Conservation (phyloP, 2,113 vertebrate genomes). For the Sigmodon hispidus region DNA sequence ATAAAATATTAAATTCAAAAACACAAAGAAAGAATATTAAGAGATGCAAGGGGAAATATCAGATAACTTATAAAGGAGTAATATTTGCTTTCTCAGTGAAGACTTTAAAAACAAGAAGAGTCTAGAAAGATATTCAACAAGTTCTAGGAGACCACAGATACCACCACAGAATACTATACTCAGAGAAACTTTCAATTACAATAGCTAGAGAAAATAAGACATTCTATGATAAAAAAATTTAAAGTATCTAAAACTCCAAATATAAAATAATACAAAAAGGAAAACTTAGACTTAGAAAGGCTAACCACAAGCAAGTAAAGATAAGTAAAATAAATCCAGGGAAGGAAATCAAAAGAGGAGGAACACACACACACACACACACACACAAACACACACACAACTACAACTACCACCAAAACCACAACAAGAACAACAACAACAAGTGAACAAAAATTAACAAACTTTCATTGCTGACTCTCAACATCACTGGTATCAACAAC, state of each 20-base stretch:
- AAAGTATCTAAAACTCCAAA: neutral
- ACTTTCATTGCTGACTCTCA: neutral
- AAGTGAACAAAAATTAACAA: neutral
- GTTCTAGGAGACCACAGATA: neutral
- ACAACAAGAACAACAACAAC: neutral
- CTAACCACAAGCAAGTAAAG: neutral
- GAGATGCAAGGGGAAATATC: neutral
- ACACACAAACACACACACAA: neutral
- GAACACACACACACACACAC: neutral
- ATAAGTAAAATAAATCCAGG: neutral
- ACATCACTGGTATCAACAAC: neutral
- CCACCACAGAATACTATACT: neutral
- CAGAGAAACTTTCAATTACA: neutral
- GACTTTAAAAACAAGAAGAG: neutral
- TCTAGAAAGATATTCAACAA: neutral
- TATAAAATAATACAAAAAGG: neutral
- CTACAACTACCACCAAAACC: fast-evolving
- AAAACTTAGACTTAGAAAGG: neutral
- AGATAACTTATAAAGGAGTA: neutral
- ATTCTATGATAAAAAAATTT: neutral
- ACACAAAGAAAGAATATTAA: neutral
- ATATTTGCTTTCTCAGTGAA: neutral
- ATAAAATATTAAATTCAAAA: neutral
- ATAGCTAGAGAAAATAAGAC: neutral
- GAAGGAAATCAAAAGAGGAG: neutral